Percentiles rank a stretch among this genome's conserved stretches.
Conservation (phyloP, 2,888 invertebrate species). For the Chloroclystis v-ata region DNA sequence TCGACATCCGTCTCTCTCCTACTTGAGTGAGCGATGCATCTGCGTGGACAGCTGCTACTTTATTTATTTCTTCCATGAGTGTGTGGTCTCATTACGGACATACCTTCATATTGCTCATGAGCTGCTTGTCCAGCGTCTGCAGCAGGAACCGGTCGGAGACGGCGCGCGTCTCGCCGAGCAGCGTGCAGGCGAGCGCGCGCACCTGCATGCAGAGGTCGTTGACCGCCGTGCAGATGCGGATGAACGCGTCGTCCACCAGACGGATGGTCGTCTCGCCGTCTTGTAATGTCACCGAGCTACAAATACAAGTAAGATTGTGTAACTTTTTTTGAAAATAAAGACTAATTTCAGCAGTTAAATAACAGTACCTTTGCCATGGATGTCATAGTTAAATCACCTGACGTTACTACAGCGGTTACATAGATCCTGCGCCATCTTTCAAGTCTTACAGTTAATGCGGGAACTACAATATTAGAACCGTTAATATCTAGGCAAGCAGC, state of each 20-base stretch:
- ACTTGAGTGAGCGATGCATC: too few species aligned
- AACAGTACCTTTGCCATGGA: too few species aligned
- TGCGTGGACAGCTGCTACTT: too few species aligned
- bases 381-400: too few species aligned
- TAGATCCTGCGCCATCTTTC: too few species aligned
- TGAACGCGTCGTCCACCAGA: slow-evolving; percentile 96
- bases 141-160: slow-evolving; percentile 94
- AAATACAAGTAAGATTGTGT: slow-evolving; percentile 24
- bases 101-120: slow-evolving; percentile 96
- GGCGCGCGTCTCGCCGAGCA: slow-evolving; percentile 90
- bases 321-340: background rate
- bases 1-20: too few species aligned
- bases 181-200: slow-evolving; percentile 88
- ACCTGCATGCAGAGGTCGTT: slow-evolving; percentile 95
- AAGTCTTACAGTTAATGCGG: too few species aligned
- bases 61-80: too few species aligned
- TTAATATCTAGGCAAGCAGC: too few species aligned
- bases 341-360: too few species aligned
- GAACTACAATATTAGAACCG: too few species aligned
- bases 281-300: slow-evolving; percentile 82
- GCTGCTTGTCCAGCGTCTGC: slow-evolving; percentile 98
- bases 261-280: slow-evolving; percentile 91
- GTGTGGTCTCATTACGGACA: background rate
- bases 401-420: too few species aligned
- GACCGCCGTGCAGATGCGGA: slow-evolving; percentile 94